Evolutionary conservation across 1,140 invertebrate species (phyloP).

Genomic region (Sitophilus oryzae): DNA sequence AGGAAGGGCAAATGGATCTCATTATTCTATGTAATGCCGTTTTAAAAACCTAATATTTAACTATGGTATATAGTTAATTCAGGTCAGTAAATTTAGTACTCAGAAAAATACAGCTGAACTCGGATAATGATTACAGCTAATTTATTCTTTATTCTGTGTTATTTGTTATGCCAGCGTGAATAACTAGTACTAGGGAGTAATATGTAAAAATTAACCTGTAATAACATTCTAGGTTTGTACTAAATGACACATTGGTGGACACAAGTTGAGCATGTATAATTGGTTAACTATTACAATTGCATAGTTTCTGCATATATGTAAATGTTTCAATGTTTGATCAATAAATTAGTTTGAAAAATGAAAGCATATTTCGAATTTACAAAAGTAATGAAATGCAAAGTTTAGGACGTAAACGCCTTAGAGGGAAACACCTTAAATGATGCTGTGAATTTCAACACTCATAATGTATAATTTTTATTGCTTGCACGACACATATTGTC

Average conservation of each 20-base stretch:
- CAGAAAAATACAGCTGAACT: too few species aligned
- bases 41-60: not conserved
- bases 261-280: conserved; percentile 48
- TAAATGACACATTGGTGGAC: conserved; percentile 47
- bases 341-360: not conserved
- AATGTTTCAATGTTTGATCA: conserved; percentile 8
- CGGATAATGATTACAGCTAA: too few species aligned
- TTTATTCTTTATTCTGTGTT: too few species aligned
- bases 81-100: conserved; percentile 13
- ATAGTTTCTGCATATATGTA: not conserved
- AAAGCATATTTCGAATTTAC: too few species aligned
- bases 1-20: not conserved
- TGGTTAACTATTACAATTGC: conserved; percentile 12
- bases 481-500: too few species aligned
- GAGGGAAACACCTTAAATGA: too few species aligned
- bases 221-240: conserved; percentile 40
- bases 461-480: too few species aligned
- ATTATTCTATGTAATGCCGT: not conserved
- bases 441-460: too few species aligned
- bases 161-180: too few species aligned
- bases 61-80: conserved; percentile 12
- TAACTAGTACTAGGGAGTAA: not conserved
- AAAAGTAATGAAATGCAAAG: too few species aligned
- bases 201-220: conserved; percentile 14
- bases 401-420: too few species aligned